Conservation (phyloP, 35 echinoderm and acorn worm species). For the Heliocidaris tuberculata region DNA sequence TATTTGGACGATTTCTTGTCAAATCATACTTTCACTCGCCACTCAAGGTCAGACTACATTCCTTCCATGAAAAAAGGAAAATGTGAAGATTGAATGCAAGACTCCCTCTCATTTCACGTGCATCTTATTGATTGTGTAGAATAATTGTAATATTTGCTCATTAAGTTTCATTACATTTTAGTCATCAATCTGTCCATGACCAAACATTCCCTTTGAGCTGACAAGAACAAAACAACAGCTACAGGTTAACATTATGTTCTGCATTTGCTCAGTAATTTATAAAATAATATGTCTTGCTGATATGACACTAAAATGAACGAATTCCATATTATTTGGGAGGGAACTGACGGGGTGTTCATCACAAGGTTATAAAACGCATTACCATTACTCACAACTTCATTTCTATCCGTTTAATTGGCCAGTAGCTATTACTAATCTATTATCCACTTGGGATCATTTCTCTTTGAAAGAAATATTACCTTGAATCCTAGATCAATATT, state of each 20-base stretch:
- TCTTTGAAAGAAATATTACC: neutral
- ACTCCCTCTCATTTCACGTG: neutral
- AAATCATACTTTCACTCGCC: slow-evolving; percentile 15
- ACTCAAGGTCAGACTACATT: slow-evolving; percentile 5
- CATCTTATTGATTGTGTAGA: too few relatives aligned
- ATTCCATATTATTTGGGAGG: too few relatives aligned
- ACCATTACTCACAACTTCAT: too few relatives aligned
- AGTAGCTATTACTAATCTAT: too few relatives aligned
- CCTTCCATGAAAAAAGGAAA: neutral
- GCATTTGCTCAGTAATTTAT: too few relatives aligned
- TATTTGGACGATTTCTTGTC: neutral
- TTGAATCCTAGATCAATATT: neutral
- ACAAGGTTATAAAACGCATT: too few relatives aligned
- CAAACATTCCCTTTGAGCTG: neutral
- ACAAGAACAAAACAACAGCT: neutral
- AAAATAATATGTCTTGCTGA: too few relatives aligned
- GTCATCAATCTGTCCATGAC: neutral
- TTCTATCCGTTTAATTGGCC: too few relatives aligned
- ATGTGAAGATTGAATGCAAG: neutral
- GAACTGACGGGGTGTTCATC: too few relatives aligned
- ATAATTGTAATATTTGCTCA: neutral
- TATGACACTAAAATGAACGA: too few relatives aligned
- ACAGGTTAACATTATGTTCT: too few relatives aligned
- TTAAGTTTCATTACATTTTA: neutral
- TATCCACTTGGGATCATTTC: too few relatives aligned